Evolutionary conservation across 1,140 invertebrate species (phyloP), one percentile per base, ranked within the genome.

Genomic region (Drosophila lacteicornis): DNA sequence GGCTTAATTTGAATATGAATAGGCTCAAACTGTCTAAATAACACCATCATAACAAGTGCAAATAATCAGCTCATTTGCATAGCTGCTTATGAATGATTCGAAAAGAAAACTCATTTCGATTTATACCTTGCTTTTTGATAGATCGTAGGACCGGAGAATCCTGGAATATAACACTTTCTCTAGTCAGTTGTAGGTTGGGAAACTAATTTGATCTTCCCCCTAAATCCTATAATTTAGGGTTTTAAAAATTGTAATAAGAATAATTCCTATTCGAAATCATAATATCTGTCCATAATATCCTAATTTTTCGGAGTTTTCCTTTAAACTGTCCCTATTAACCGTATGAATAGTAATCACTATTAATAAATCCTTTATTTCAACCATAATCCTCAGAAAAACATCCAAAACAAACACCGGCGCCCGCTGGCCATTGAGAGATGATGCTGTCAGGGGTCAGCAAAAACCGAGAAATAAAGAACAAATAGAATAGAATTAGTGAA

Each of bases 1-100:
- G 67, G 63, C 67, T 70, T 70, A 68, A 70, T 70, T 70, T 70
- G 67, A 70, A 70, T 70, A 70, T 70, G 67, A 70, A 70, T 70
- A 27, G 67, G 13, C 63, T n/a, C 49, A 56, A 70, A 68, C 67
- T 68, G 67, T 70, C 49, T 25, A 70, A 68, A 70, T 70, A 68
- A 68, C 65, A 69, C 49, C 38, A 68, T 45, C 67, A 70, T 69
- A 70, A 68, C 67, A 60, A 66, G 55, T 66, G 63, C 55, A 66
- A 66, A 66, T 60, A 60, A 62, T 25, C n/a, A 19, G 11, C 43
- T 30, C 43, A 70, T 70, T 70, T 70, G 67, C 63, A 56, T 70
- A 70, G 62, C 62, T 70, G 67, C 62, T 68, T 68, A 55, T 68
- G 30, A 67, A 53, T 42, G 50, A 63, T 15, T 63, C 36, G 40